Evolutionary conservation across 2,113 vertebrate species (phyloP).

Genomic region (Cathartes aura): DNA sequence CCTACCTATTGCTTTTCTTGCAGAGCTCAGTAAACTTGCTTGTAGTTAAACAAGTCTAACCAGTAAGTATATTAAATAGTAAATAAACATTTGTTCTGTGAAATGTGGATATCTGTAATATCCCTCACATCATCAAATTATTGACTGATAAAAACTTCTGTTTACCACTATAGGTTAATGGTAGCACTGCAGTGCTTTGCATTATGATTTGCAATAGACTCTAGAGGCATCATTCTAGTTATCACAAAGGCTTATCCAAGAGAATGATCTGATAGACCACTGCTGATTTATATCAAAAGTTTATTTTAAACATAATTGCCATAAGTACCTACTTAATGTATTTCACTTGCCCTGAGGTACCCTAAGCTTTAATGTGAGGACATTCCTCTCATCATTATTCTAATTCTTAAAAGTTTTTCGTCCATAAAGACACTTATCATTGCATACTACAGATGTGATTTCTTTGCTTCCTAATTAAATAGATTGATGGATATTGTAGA

Average conservation of each 20-base stretch:
- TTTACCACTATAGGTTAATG: not conserved
- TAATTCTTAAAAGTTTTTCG: not conserved
- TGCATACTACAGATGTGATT: not conserved
- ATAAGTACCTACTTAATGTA: not conserved
- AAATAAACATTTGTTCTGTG: not conserved
- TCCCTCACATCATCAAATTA: not conserved
- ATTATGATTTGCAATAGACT: not conserved
- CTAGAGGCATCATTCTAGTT: not conserved
- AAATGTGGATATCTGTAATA: not conserved
- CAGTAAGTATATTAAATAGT: not conserved
- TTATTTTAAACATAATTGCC: not conserved
- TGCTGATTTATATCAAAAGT: not conserved
- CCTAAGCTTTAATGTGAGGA: not conserved
- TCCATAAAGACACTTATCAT: not conserved
- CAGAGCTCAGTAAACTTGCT: not conserved
- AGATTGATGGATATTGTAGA: not conserved
- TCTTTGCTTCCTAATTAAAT: not conserved
- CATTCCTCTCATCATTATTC: not conserved
- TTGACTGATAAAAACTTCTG: not conserved
- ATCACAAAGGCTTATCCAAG: not conserved
- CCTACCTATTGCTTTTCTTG: not conserved
- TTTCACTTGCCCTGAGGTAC: not conserved
- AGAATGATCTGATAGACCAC: not conserved
- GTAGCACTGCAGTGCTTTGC: not conserved
- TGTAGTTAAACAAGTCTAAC: not conserved